Evolutionary conservation across 2,888 invertebrate species (phyloP).

Genomic region (Pyralis farinalis): DNA sequence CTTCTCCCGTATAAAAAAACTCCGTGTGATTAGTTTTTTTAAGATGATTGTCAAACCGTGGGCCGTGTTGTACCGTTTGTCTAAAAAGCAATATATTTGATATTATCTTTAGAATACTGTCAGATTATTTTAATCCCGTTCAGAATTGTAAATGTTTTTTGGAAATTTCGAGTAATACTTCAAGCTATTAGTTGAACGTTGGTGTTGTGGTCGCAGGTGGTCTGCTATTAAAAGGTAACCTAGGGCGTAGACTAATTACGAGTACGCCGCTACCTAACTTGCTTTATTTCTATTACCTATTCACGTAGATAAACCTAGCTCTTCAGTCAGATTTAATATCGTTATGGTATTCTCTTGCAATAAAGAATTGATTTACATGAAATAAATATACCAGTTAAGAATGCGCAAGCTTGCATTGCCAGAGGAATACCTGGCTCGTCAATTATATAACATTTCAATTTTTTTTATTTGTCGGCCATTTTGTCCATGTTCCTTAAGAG

Average conservation of each 20-base stretch:
- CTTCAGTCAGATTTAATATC: too few species aligned
- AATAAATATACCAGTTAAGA: too few species aligned
- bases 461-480: too few species aligned
- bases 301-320: too few species aligned
- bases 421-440: too few species aligned
- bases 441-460: too few species aligned
- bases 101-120: slow-evolving; percentile 54
- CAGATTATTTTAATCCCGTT: slow-evolving; percentile 59
- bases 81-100: slow-evolving; percentile 62
- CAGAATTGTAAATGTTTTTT: slow-evolving; percentile 33
- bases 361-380: too few species aligned
- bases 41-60: slow-evolving; percentile 60
- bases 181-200: not conserved
- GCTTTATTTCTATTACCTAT: too few species aligned
- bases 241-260: not conserved
- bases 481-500: too few species aligned
- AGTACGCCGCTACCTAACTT: not conserved
- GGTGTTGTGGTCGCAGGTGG: slow-evolving; percentile 4
- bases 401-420: too few species aligned
- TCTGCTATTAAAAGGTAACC: slow-evolving; percentile 5
- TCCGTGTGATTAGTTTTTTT: slow-evolving; percentile 64
- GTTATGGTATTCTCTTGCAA: too few species aligned
- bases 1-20: slow-evolving; percentile 70
- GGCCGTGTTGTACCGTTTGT: slow-evolving; percentile 51
- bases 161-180: too few species aligned